phyloP scores from a whole-genome alignment of 1,140 invertebrate species.

The Drosophila arawakana region DNA sequence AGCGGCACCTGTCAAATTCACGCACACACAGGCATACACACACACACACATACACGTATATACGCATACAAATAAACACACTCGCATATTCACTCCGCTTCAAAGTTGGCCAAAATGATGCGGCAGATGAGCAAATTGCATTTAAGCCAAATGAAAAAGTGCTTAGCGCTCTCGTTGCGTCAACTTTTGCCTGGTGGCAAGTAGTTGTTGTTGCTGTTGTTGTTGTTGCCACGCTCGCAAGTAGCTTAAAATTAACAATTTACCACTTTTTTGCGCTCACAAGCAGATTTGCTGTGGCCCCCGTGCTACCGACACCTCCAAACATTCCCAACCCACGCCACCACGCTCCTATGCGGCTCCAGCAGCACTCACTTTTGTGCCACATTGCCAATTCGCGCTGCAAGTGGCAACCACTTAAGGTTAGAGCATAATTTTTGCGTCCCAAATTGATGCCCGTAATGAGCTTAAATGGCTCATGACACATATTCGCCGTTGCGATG shows the following conservation, averaged over 20 bases:
- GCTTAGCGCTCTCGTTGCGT: slow-evolving; percentile 21
- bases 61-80: slow-evolving; percentile 3
- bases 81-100: background rate
- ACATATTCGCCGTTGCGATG: slow-evolving; percentile 60
- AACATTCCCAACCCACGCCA: background rate
- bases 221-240: slow-evolving; percentile 32
- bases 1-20: slow-evolving; percentile 12
- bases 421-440: slow-evolving; percentile 68
- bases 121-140: slow-evolving; percentile 30
- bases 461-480: slow-evolving; percentile 84
- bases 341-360: background rate
- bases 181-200: slow-evolving; percentile 34
- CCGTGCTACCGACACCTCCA: background rate
- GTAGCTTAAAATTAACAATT: slow-evolving; percentile 80
- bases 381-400: slow-evolving; percentile 33
- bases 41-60: no score
- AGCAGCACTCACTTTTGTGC: background rate
- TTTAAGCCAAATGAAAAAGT: slow-evolving; percentile 35
- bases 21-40: background rate
- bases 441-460: slow-evolving; percentile 83
- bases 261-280: slow-evolving; percentile 69
- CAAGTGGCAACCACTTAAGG: slow-evolving; percentile 64
- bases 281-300: slow-evolving; percentile 48
- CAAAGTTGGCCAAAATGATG: no score
- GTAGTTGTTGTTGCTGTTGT: background rate